phyloP scores from a whole-genome alignment of 2,797 vertebrate species.

The Sebastes diploproa region DNA sequence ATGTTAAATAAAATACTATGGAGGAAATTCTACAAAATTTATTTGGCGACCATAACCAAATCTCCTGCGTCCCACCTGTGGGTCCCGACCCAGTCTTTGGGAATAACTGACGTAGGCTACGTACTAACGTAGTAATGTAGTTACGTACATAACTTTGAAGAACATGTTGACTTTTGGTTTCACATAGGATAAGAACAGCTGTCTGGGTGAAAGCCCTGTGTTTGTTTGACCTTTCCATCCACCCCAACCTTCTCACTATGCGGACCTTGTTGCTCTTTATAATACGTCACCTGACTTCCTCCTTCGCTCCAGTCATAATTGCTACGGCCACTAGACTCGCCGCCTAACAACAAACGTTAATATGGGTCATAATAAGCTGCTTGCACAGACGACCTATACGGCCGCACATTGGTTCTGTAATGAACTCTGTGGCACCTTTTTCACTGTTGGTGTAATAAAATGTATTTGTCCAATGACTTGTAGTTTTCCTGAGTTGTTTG shows the following conservation, averaged over 20 bases:
- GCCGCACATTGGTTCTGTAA: not conserved
- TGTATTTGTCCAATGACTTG: not conserved
- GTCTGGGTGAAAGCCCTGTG: not conserved
- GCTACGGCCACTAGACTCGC: no score
- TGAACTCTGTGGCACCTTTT: not conserved
- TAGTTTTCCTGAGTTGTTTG: not conserved
- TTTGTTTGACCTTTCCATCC: not conserved
- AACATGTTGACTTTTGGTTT: not conserved
- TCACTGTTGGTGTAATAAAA: not conserved
- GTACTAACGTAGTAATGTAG: no score
- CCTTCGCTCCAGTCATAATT: not conserved
- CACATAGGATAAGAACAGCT: no score
- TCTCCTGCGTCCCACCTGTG: no score
- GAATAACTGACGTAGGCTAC: no score
- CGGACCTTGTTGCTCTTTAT: fast-evolving
- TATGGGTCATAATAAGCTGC: not conserved
- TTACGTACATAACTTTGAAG: not conserved
- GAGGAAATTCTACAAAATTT: no score
- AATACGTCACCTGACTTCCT: not conserved
- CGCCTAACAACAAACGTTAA: not conserved
- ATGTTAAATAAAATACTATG: no score
- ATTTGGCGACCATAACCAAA: no score
- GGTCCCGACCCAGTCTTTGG: no score
- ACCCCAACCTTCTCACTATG: not conserved
- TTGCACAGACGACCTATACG: not conserved